Percentiles rank a stretch among this genome's conserved stretches.
These are phyloP conservation scores for Polylopha cassiicola DNA, from an alignment of 2,888 invertebrate genomes.

Conservation along the genomic window DNA sequence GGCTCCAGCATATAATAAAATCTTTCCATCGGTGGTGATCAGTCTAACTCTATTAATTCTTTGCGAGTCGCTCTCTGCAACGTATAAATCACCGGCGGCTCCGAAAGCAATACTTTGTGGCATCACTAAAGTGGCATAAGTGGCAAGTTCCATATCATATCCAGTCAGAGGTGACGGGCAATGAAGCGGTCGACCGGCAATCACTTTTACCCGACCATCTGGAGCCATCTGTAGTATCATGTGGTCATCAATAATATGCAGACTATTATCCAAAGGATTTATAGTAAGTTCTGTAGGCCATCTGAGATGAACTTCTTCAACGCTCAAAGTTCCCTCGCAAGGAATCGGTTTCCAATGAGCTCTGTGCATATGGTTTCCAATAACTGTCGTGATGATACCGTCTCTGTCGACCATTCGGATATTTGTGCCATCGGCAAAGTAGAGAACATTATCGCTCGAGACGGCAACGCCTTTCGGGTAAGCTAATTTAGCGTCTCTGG, in stretches of 20 bases:
- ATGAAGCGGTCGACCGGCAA: conserved; percentile 95
- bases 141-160: conserved; percentile 91
- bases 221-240: conserved; percentile 95
- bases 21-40: conserved; percentile 95
- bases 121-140: conserved; percentile 93
- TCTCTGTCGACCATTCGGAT: conserved; percentile 95
- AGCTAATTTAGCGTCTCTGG: conserved; percentile 94
- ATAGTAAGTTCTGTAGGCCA: conserved; percentile 98
- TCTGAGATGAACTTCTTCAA: conserved; percentile 94
- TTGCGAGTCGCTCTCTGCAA: conserved; percentile 97
- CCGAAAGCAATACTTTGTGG: conserved; percentile 97
- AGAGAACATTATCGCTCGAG: conserved; percentile 92
- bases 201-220: conserved; percentile 93
- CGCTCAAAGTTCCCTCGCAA: conserved; percentile 91
- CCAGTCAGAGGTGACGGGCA: conserved; percentile 90
- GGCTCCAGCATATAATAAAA: conserved; percentile 94
- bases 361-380: conserved; percentile 95
- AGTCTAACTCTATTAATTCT: conserved; percentile 93
- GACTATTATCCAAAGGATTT: conserved; percentile 94
- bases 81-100: conserved; percentile 92
- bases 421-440: conserved; percentile 97
- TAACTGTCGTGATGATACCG: conserved; percentile 93
- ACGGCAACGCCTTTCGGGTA: conserved; percentile 98
- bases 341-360: conserved; percentile 96
- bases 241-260: conserved; percentile 97